Evolutionary conservation across 2,113 vertebrate genomes (phyloP).

Genomic region (Isichthys henryi): DNA sequence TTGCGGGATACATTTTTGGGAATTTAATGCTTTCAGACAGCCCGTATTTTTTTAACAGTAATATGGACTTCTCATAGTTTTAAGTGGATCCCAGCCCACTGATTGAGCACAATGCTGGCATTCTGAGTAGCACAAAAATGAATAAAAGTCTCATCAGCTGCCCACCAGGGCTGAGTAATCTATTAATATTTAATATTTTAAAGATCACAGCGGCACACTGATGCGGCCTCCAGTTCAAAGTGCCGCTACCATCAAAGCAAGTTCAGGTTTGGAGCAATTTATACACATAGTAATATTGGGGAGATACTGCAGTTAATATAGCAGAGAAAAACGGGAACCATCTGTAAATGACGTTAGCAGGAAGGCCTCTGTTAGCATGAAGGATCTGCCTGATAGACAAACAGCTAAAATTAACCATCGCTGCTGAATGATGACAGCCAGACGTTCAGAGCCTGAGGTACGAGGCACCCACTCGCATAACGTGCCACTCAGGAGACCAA

Average conservation of each 20-base stretch:
- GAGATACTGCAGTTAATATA: not conserved
- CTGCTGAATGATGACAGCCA: not conserved
- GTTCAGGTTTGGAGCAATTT: not conserved
- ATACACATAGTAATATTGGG: not conserved
- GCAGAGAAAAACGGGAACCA: not conserved
- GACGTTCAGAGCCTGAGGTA: not conserved
- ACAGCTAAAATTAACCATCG: not conserved
- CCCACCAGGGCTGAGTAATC: not conserved
- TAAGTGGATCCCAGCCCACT: not conserved
- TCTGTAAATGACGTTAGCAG: not conserved
- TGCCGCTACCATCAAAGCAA: constrained; percentile 6
- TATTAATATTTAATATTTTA: constrained; percentile 18
- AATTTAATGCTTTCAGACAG: not conserved
- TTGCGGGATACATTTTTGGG: not conserved
- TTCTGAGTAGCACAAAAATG: not conserved
- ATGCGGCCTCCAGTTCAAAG: not conserved
- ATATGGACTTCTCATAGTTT: not conserved
- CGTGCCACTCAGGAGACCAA: not conserved
- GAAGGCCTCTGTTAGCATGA: not conserved
- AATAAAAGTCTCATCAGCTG: constrained; percentile 11
- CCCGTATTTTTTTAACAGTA: not conserved
- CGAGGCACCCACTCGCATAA: not conserved
- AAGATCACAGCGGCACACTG: not conserved
- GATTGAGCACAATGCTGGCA: not conserved
- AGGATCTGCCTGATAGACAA: not conserved